Evolutionary conservation across 2,113 vertebrate genomes (phyloP).

Genomic region (Sebastes schlegelii): DNA sequence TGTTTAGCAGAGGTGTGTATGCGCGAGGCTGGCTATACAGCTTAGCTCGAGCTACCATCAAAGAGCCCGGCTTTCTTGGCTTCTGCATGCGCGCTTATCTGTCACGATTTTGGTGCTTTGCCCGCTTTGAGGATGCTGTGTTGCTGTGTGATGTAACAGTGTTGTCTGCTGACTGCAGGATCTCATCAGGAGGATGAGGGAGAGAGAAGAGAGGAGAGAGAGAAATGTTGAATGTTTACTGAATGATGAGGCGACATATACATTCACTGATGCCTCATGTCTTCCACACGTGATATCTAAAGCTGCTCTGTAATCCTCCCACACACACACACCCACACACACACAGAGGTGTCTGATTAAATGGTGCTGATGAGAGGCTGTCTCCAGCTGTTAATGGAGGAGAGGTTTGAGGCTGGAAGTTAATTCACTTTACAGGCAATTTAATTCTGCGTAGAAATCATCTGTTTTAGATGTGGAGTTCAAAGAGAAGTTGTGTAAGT

Average conservation of each 20-base stretch:
- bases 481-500: not conserved
- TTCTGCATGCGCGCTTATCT: constrained; percentile 24
- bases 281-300: constrained; percentile 18
- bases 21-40: constrained; percentile 11
- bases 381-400: constrained; percentile 40
- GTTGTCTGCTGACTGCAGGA: no score
- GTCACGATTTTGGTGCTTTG: constrained; percentile 54
- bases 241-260: not conserved
- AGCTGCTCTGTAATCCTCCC: constrained; percentile 46
- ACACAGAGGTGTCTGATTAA: constrained; percentile 21
- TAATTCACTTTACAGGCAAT: not conserved
- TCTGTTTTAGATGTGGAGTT: not conserved
- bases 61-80: constrained; percentile 9
- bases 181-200: no score
- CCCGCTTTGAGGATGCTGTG: constrained; percentile 24
- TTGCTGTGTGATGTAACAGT: constrained; percentile 55
- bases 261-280: constrained; percentile 1
- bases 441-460: not conserved
- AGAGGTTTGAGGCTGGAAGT: not conserved
- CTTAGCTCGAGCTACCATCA: constrained; percentile 2
- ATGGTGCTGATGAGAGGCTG: constrained; percentile 14
- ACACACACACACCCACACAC: constrained; percentile 20
- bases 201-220: no score
- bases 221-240: not conserved
- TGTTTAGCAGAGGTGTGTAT: not conserved